These are phyloP conservation scores for Amphilophus citrinellus DNA, from an alignment of 2,113 vertebrate genomes.

Conservation along the genomic window DNA sequence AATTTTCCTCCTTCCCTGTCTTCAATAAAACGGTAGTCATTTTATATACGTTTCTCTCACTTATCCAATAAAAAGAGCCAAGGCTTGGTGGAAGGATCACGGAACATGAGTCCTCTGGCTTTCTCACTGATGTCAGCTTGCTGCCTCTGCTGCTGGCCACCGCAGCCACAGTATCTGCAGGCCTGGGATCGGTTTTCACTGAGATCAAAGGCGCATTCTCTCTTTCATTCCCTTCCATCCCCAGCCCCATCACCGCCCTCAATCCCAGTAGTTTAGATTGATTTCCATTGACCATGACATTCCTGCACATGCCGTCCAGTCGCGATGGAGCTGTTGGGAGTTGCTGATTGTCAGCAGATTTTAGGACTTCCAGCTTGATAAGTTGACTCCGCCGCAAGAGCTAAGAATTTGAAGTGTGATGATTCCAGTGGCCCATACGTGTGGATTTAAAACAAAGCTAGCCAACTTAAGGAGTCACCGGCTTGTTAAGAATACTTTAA, in stretches of 20 bases:
- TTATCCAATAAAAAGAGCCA: conserved; percentile 71
- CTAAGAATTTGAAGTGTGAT: conserved; percentile 38
- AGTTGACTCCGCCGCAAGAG: conserved; percentile 42
- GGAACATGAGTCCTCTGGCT: conserved; percentile 70
- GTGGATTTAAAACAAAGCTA: conserved; percentile 20
- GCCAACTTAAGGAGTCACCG: conserved; percentile 43
- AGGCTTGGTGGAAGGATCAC: conserved; percentile 61
- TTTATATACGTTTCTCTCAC: conserved; percentile 70
- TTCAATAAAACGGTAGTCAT: conserved; percentile 77
- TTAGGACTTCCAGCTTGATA: conserved; percentile 50
- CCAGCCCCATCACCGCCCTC: conserved; percentile 58
- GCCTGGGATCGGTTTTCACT: conserved; percentile 84
- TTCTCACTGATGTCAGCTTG: conserved; percentile 75
- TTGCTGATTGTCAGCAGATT: conserved; percentile 82
- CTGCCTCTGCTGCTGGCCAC: conserved; percentile 71
- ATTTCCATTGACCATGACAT: conserved; percentile 85
- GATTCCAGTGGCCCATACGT: conserved; percentile 26
- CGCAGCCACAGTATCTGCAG: conserved; percentile 82
- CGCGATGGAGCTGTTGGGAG: conserved; percentile 73
- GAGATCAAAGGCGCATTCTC: conserved; percentile 82
- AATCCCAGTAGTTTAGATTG: conserved; percentile 82
- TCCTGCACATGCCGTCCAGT: conserved; percentile 80
- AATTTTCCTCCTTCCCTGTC: conserved; percentile 45
- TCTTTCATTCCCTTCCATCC: conserved; percentile 80
- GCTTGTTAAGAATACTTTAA: not conserved